Base-by-base conservation (phyloP, 2,797 vertebrate species). In the Peromyscus aztecus region DNA sequence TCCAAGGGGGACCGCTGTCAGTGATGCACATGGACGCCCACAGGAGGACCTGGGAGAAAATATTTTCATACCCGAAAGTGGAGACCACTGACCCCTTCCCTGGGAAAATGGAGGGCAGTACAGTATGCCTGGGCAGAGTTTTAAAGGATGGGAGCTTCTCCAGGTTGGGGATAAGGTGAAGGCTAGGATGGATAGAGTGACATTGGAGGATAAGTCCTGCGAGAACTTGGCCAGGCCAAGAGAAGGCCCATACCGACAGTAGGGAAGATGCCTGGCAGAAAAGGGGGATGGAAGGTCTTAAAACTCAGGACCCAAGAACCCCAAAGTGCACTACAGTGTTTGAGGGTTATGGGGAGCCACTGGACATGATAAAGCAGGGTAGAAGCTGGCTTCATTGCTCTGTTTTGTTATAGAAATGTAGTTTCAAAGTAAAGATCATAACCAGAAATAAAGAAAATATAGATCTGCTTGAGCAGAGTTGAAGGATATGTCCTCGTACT, bases 211-310 rank as follows among this genome's bases (percentile, higher is more conserved):
- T 19, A 76, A 63, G 31, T 43, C 34, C 4, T 16, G 16, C 67
- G 34, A 67, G 37, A 63, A n/a, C 13, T 2, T 6, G 24, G 19
- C 2, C 27, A 23, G 0, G 46, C n/a, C n/a, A 17, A 55, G 34
- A 37, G 24, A n/a, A 77, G 1, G 0, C 16, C 6, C 31, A 23
- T 0, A 2, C 4, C 12, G 19, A 17, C 27, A 5, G 0, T 3
- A 14, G 4, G n/a, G 12, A 17, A 31, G 8, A 57, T 27, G 6
- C 3, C 12, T 27, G 27, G 31, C 3, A 13, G 46, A 17, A 21
- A 43, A 71, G 4, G 4, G 71, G 29, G 63, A 34, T 40, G 19
- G 52, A 21, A 49, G 67, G 4, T 24, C 37, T 43, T 52, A n/a
- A 71, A 76, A 93, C 9, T 34, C 83, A 46, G 59, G 37, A 59